A percentile compares a stretch with the other conserved stretches of the same genome.
Conservation (phyloP, 2,113 vertebrate genomes). For the Rhea pennata region DNA sequence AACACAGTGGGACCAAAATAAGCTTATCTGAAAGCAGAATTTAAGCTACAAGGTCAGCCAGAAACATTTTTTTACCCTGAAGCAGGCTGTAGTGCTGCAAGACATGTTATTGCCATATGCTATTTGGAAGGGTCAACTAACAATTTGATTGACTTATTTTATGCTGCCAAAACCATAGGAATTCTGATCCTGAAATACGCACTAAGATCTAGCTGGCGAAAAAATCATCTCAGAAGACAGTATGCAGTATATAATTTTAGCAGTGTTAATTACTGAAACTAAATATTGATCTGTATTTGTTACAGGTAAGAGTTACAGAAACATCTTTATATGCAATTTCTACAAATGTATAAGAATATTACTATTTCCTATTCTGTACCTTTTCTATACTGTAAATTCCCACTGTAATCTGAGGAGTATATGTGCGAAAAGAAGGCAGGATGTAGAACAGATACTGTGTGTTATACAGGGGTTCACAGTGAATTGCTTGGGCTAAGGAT, state of each 20-base stretch:
- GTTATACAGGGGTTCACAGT: not conserved
- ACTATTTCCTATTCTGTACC: not conserved
- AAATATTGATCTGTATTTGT: not conserved
- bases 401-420: not conserved
- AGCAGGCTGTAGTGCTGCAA: not conserved
- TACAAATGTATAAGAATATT: not conserved
- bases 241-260: not conserved
- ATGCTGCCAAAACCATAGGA: not conserved
- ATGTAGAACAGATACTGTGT: not conserved
- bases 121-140: not conserved
- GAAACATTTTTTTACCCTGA: not conserved
- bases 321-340: not conserved
- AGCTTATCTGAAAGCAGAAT: slow-evolving; percentile 17
- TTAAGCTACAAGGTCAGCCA: not conserved
- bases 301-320: not conserved
- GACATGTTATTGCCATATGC: accelerated
- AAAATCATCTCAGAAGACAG: not conserved
- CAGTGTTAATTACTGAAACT: not conserved
- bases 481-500: not conserved
- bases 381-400: not conserved
- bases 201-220: not conserved
- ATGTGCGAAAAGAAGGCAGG: not conserved
- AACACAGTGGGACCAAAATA: not conserved
- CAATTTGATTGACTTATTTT: not conserved
- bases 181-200: not conserved